Evolutionary conservation across 1,140 invertebrate species (phyloP).

Genomic region (Drosophila rufa): DNA sequence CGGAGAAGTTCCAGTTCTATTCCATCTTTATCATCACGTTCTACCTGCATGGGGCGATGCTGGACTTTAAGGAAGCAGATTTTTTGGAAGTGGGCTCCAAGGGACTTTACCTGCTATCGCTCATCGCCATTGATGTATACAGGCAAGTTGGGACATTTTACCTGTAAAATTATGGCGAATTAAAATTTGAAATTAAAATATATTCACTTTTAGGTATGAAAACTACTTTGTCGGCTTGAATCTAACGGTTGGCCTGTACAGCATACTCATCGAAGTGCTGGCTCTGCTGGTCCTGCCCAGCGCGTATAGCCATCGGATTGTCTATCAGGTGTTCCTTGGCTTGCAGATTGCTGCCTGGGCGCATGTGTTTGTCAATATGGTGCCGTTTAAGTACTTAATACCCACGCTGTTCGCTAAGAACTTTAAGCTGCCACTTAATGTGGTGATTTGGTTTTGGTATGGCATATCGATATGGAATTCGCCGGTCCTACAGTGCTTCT

Average conservation of each 20-base stretch:
- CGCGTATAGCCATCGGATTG: slow-evolving; percentile 64
- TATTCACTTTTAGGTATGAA: slow-evolving; percentile 65
- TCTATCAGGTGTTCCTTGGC: slow-evolving; percentile 80
- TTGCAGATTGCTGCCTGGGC: slow-evolving; percentile 77
- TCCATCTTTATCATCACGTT: slow-evolving; percentile 83
- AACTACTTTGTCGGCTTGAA: slow-evolving; percentile 83
- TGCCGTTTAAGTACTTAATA: slow-evolving; percentile 83
- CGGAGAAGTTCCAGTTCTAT: slow-evolving; percentile 82
- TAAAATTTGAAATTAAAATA: not conserved
- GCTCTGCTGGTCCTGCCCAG: slow-evolving; percentile 71
- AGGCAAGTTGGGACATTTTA: slow-evolving; percentile 52
- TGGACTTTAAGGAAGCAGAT: slow-evolving; percentile 81
- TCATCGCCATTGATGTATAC: slow-evolving; percentile 76
- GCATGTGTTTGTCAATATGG: slow-evolving; percentile 74
- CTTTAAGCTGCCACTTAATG: slow-evolving; percentile 78
- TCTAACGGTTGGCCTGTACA: slow-evolving; percentile 75
- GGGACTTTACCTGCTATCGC: slow-evolving; percentile 70
- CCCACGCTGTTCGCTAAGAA: slow-evolving; percentile 83
- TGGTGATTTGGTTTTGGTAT: slow-evolving; percentile 82
- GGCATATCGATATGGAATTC: slow-evolving; percentile 83
- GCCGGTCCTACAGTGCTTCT: slow-evolving; percentile 81
- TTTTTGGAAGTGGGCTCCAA: slow-evolving; percentile 77
- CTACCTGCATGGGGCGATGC: slow-evolving; percentile 76
- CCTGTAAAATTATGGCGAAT: not conserved
- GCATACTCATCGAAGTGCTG: slow-evolving; percentile 75